Conservation (phyloP, 2,797 vertebrate genomes). For the Glossophaga mutica region DNA sequence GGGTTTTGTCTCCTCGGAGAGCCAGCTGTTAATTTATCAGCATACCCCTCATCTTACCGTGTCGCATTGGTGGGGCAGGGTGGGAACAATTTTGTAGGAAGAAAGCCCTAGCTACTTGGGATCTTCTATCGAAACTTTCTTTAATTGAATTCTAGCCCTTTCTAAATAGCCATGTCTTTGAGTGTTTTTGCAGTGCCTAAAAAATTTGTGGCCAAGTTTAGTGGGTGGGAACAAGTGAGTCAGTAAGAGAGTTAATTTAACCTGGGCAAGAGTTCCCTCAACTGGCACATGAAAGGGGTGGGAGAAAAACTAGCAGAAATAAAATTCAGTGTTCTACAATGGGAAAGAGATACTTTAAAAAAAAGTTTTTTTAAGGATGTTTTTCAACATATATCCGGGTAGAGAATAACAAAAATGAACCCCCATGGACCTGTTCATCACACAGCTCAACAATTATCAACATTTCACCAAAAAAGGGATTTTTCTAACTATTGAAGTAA, state of each 20-base stretch:
- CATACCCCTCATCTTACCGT: background rate
- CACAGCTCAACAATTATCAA: background rate
- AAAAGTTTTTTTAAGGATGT: background rate
- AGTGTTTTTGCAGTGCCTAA: background rate
- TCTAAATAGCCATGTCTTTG: background rate
- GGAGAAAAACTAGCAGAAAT: background rate
- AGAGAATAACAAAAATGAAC: background rate
- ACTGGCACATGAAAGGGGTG: background rate
- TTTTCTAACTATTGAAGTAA: background rate
- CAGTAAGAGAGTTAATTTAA: background rate
- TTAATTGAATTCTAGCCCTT: background rate
- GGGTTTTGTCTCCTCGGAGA: background rate
- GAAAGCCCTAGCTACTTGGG: background rate
- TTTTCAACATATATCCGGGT: background rate
- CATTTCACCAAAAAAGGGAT: constrained; percentile 8
- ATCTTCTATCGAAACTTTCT: background rate
- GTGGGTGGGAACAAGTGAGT: background rate
- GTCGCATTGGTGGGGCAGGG: background rate
- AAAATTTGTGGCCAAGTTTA: background rate
- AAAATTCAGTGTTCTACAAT: background rate
- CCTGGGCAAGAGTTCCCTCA: background rate
- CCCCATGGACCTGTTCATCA: background rate
- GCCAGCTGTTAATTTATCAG: background rate
- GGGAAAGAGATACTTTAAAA: background rate
- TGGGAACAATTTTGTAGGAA: background rate